Evolutionary conservation across 2,888 invertebrate genomes (phyloP).

Genomic region (Acanthococcus lagerstroemiae): DNA sequence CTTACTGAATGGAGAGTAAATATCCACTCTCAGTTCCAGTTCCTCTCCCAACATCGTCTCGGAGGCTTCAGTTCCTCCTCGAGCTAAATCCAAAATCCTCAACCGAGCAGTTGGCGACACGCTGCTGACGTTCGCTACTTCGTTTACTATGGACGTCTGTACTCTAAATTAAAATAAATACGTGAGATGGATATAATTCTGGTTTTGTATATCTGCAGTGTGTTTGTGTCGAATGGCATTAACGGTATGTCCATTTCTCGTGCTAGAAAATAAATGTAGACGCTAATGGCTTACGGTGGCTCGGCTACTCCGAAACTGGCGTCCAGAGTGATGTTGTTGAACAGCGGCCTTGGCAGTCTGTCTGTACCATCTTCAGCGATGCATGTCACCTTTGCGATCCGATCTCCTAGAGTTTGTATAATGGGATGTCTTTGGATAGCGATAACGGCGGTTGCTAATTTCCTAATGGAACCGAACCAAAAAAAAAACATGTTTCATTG

Average conservation of each 20-base stretch:
- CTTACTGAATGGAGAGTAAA: slow-evolving; percentile 48
- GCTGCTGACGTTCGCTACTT: slow-evolving; percentile 27
- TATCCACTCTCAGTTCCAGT: slow-evolving; percentile 53
- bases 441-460: slow-evolving; percentile 62
- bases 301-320: slow-evolving; percentile 47
- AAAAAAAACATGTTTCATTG: no score
- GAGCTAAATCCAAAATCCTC: slow-evolving; percentile 41
- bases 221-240: background rate
- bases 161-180: slow-evolving; percentile 17
- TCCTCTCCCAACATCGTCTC: slow-evolving; percentile 59
- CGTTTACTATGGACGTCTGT: slow-evolving; percentile 32
- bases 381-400: slow-evolving; percentile 69
- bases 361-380: slow-evolving; percentile 47
- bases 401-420: slow-evolving; percentile 74
- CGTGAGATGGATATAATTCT: background rate
- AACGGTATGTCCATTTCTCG: no score
- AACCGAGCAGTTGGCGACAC: slow-evolving; percentile 41
- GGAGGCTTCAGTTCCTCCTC: slow-evolving; percentile 46
- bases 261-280: no score
- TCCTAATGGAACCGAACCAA: no score
- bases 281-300: slow-evolving; percentile 44
- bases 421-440: slow-evolving; percentile 74
- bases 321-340: slow-evolving; percentile 43
- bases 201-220: background rate
- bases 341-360: slow-evolving; percentile 35